Base-by-base conservation (phyloP, 2,888 invertebrate genomes). In the Drosophila rellima region DNA sequence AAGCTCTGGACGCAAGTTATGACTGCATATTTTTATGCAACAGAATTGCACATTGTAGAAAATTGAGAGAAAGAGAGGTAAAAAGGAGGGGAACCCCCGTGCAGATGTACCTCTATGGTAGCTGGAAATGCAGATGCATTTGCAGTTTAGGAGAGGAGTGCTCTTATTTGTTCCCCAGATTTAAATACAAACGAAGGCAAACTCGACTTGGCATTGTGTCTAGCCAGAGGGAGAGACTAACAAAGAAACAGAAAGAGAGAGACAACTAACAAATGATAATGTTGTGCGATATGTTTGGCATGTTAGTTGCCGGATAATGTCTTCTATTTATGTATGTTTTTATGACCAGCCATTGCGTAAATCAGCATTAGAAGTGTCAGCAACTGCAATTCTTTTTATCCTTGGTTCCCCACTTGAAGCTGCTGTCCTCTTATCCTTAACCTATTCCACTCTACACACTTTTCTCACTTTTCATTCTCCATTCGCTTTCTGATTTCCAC, bases 21-120 rank as follows among this genome's bases (percentile, higher is more conserved):
- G 80, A 71, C 71, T 79, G 77, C 74, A 74, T 82, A 79, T 77
- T 73, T 80, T 78, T 70, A 66, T 76, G 80, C 72, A 80, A 78
- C 70, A 63, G 67, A 82, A 80, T 73, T 73, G 74, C 68, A 64
- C 64, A 72, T 63, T 42, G 68, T 1, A 23, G 23, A 23, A 5
- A 62, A n/a, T n/a, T n/a, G 23, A 39, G 13, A 7, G 15, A n/a
- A 10, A 23, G 15, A 10, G 23, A 17, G 37, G 0, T 1, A 17
- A 13, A 18, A 18, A 18, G 10, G 1, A 7, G 7, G n/a, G 39
- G n/a, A 17, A n/a, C 4, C 15, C 26, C 13, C n/a, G n/a, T 18
- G 40, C 40, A 54, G 54, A 40, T 40, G 54, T 54, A 54, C 54
- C 33, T 35, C 50, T 23, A 37, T 48, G 4, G 8, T 18, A 15